These are phyloP conservation scores for Paratilapia polleni DNA, from an alignment of 2,113 vertebrate genomes.

Conservation along the genomic window DNA sequence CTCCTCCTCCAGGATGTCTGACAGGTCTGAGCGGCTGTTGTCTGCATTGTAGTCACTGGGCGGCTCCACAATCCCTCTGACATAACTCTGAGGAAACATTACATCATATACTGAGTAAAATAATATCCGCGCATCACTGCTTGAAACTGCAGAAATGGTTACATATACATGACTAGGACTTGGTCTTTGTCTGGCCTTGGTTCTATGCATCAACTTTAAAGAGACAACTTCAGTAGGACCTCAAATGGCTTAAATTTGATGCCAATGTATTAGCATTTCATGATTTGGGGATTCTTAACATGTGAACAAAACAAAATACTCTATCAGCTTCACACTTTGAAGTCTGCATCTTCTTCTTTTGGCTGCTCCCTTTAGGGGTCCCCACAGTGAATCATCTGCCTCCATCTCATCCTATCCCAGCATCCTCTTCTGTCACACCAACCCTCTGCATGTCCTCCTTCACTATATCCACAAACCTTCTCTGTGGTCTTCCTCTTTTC, in stretches of 20 bases:
- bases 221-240: not conserved
- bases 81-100: conserved; percentile 64
- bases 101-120: not conserved
- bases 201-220: not conserved
- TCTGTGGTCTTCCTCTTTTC: too few species aligned
- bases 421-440: too few species aligned
- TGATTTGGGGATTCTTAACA: not conserved
- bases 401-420: too few species aligned
- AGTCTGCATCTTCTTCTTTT: not conserved
- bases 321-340: not conserved
- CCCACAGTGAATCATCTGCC: too few species aligned
- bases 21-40: conserved; percentile 92
- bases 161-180: not conserved
- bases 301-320: not conserved
- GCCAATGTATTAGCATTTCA: not conserved
- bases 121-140: not conserved
- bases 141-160: not conserved
- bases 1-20: conserved; percentile 96
- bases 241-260: not conserved
- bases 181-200: not conserved
- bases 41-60: conserved; percentile 84
- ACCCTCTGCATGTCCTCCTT: too few species aligned
- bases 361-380: too few species aligned
- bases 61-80: conserved; percentile 77
- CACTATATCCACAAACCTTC: too few species aligned